Evolutionary conservation across 1,140 invertebrate genomes (phyloP).

Genomic region (Drosophila funebris): DNA sequence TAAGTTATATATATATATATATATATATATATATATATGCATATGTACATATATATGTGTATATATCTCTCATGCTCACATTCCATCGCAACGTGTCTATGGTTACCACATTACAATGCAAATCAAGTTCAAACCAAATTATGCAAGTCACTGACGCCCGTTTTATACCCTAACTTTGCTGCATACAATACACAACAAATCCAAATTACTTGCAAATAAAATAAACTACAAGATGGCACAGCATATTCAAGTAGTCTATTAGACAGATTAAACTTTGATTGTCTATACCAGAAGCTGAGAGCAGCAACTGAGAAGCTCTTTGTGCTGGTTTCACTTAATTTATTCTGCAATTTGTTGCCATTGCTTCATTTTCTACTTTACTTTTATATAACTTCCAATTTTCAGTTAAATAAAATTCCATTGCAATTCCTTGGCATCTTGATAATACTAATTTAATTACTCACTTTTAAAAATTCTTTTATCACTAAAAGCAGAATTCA

Average conservation of each 20-base stretch:
- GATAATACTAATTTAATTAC: too few relatives aligned
- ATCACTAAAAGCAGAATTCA: not conserved
- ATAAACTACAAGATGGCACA: not conserved
- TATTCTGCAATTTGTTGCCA: too few relatives aligned
- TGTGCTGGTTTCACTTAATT: too few relatives aligned
- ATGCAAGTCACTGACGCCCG: conserved; percentile 1
- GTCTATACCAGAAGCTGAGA: too few relatives aligned
- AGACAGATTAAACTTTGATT: not conserved
- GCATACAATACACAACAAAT: not conserved
- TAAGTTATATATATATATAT: not conserved
- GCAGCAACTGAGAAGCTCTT: too few relatives aligned
- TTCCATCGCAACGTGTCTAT: conserved; percentile 14
- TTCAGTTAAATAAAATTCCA: too few relatives aligned
- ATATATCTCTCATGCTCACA: not conserved
- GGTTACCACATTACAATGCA: conserved; percentile 33
- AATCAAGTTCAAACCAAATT: conserved; percentile 23
- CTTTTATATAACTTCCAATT: too few relatives aligned
- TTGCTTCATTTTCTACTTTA: too few relatives aligned
- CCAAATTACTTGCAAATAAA: not conserved
- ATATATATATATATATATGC: not conserved
- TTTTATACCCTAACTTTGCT: conserved; percentile 9
- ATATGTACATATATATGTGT: not conserved
- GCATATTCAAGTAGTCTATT: not conserved
- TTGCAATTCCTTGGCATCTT: too few relatives aligned
- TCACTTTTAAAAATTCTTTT: not conserved